Evolutionary conservation across 2,797 vertebrate genomes (phyloP), one percentile per base, ranked within the genome.

Genomic region (Malurus splendens): DNA sequence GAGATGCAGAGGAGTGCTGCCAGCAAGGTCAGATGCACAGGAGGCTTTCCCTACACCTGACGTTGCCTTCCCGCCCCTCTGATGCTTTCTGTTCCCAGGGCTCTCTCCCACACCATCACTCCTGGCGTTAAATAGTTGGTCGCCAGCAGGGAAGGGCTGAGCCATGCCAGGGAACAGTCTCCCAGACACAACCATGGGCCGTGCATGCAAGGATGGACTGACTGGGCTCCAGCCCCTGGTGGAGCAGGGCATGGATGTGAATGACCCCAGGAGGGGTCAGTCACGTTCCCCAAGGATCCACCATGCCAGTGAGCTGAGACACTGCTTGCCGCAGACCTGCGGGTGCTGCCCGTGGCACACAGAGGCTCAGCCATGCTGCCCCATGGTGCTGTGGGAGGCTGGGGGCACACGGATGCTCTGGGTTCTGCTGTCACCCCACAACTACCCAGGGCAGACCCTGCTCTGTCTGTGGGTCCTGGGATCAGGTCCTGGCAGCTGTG

Each of bases 321-420:
- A 0, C 36, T 2, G 18, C 50, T 67, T 30, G 45, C 68, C 0
- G 0, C 59, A 51, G 50, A 47, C 7, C 30, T 6, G 9, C 5
- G 5, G 50, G 27, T 51, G 70, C 41, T 18, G 59, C 45, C 8
- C 1, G n/a, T 3, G 3, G 64, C 18, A 27, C 0, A 3, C 59
- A 60, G 74, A 14, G 60, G n/a, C 33, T 55, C 47, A 42, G 54
- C 52, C 2, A 1, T 8, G 15, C 51, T 54, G 48, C 27, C 30
- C 45, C 10, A 2, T 4, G 30, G 38, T 0, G 2, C 41, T 44
- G 33, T 14, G 14, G 71, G 48, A 48, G 11, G 25, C 33, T n/a
- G 36, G 36, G 48, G 15, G 7, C 39, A n/a, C 2, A 44, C 0
- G 1, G 66, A 13, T 23, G 52, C 56, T 33, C 67, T 18, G 39